Percentiles rank a stretch among this genome's conserved stretches.
Evolutionary conservation across 2,888 invertebrate genomes (phyloP).

Genomic region (Troglohyphantes excavatus): DNA sequence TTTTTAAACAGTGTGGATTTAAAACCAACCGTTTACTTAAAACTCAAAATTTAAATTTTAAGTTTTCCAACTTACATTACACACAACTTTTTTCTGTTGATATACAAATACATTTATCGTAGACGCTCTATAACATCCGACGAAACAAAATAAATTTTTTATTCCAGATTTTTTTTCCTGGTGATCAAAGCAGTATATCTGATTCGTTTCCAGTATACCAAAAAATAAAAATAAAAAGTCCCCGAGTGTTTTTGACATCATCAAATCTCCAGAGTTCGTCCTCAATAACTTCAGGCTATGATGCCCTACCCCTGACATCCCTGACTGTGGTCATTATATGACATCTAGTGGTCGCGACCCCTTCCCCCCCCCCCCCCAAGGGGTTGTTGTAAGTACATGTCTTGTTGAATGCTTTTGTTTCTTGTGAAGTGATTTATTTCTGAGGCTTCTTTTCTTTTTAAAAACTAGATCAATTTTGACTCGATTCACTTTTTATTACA

Average conservation of each 20-base stretch:
- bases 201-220: neutral
- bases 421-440: slow-evolving; percentile 40
- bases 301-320: slow-evolving; percentile 61
- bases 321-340: slow-evolving; percentile 37
- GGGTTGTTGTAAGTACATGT: slow-evolving; percentile 2
- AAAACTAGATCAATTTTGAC: slow-evolving; percentile 18
- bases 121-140: neutral
- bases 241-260: slow-evolving; percentile 36
- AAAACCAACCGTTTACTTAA: too few species aligned
- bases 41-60: too few species aligned
- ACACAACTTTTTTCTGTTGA: too few species aligned
- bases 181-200: neutral
- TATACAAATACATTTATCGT: too few species aligned
- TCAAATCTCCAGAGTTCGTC: slow-evolving; percentile 7
- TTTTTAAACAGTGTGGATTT: too few species aligned
- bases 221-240: neutral
- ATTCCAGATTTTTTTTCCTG: too few species aligned
- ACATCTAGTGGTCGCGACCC: slow-evolving; percentile 13
- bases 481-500: slow-evolving; percentile 1
- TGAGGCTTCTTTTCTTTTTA: neutral
- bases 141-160: neutral
- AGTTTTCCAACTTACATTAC: too few species aligned
- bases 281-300: slow-evolving; percentile 52
- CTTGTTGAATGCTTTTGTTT: slow-evolving; percentile 19
- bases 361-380: neutral